Evolutionary conservation across 1,140 invertebrate species (phyloP), one percentile per base, ranked within the genome.

Genomic region (Coenobita brevimanus): DNA sequence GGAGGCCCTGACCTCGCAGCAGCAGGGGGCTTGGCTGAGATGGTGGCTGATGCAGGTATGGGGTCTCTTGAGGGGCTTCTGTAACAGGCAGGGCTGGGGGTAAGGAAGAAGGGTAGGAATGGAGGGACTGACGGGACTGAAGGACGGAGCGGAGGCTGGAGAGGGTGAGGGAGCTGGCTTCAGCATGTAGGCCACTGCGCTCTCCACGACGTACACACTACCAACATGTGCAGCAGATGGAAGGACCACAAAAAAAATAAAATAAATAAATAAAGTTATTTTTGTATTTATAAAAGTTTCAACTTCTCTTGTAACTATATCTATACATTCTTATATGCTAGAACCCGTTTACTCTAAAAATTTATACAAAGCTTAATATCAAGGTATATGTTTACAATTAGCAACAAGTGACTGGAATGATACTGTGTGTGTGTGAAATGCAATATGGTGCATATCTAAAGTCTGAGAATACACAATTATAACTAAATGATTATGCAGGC

Each of bases 41-140:
- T 57, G 75, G 46, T 71, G 62, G 38, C 24, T 75, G 82, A 41
- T 36, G 81, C n/a, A 60, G 71, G 17, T 64, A 50, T 64, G 43
- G 79, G 36, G 43, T 73, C 76, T 87, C 76, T 24, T 38, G 33
- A 33, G 75, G 27, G 43, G 73, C 24, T 27, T 78, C 75, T 54
- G 30, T n/a, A 21, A 50, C n/a, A 41, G 82, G 27, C 50, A 43
- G 21, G 30, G 75, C n/a, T 30, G 82, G 27, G 17, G 89, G 89
- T 24, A 90, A 64, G 30, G 89, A 73, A 43, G 89, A 89, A 38
- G 89, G 89, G 89, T 90, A 90, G 78, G 78, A 67, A 79, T 90
- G 89, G 82, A 90, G 83, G 69, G 87, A 82, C 73, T 90, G 89
- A 71, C 84, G 78, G 67, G 88, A 67, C n/a, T 78, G 83, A 46